Evolutionary conservation across 2,888 invertebrate species (phyloP).

Genomic region (Meganola albula): DNA sequence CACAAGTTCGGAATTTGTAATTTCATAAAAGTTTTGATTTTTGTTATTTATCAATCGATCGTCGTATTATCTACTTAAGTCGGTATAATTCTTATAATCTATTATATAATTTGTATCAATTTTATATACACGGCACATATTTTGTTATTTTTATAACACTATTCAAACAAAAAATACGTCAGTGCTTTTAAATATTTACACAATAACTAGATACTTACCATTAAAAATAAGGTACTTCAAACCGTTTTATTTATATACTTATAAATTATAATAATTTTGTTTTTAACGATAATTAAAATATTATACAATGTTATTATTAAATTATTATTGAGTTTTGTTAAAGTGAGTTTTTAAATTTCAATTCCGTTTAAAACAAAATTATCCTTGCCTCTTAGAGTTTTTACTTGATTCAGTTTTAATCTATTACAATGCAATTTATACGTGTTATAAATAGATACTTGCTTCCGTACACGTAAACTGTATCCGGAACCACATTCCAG

Average conservation of each 20-base stretch:
- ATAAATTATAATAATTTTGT: slow-evolving; percentile 24
- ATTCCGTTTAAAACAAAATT: slow-evolving; percentile 29
- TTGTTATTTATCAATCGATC: slow-evolving; percentile 33
- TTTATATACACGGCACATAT: slow-evolving; percentile 72
- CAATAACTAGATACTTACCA: slow-evolving; percentile 53
- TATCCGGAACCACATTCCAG: too few species aligned
- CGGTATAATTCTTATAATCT: slow-evolving; percentile 25
- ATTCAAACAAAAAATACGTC: slow-evolving; percentile 50
- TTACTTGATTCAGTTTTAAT: too few species aligned
- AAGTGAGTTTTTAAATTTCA: too few species aligned
- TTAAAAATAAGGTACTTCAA: slow-evolving; percentile 59
- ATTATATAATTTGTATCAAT: slow-evolving; percentile 57
- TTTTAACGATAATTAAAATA: slow-evolving; percentile 22
- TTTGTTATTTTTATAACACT: slow-evolving; percentile 49
- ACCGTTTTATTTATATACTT: slow-evolving; percentile 31
- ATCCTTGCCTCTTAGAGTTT: slow-evolving; percentile 13
- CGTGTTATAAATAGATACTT: too few species aligned
- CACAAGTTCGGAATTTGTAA: slow-evolving; percentile 52
- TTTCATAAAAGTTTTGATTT: slow-evolving; percentile 70
- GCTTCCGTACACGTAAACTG: too few species aligned
- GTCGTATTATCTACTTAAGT: slow-evolving; percentile 33
- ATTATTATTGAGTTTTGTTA: too few species aligned
- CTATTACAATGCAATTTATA: too few species aligned
- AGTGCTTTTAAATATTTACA: slow-evolving; percentile 66
- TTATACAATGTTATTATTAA: too few species aligned